A percentile compares a stretch with the other conserved stretches of the same genome.
Conservation (phyloP, 2,888 invertebrate genomes). For the Nomada lathburiana region DNA sequence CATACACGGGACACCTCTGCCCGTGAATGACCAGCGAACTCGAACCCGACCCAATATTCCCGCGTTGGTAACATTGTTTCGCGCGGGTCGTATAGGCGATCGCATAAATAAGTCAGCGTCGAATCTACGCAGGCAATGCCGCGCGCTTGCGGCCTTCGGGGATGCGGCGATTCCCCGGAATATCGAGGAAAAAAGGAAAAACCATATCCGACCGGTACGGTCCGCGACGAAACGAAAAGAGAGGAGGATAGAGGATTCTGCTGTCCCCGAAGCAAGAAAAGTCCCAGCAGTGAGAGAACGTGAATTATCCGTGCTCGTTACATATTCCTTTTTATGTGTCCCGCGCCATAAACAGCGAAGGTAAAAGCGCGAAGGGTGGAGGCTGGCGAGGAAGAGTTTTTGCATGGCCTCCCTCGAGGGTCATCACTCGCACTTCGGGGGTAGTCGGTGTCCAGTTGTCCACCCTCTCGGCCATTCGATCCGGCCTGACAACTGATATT, state of each 20-base stretch:
- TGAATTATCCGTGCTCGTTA: conserved; percentile 83
- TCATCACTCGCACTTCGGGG: conserved; percentile 84
- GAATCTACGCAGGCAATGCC: conserved; percentile 78
- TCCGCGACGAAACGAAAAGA: conserved; percentile 68
- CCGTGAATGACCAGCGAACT: conserved; percentile 14
- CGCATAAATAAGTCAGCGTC: conserved; percentile 81
- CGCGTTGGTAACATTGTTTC: conserved; percentile 76
- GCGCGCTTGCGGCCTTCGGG: conserved; percentile 81
- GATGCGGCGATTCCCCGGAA: conserved; percentile 71
- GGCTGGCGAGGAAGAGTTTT: conserved; percentile 71
- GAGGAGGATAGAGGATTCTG: neutral
- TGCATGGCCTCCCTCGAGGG: conserved; percentile 82
- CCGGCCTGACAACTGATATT: conserved; percentile 83
- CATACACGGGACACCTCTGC: conserved; percentile 11
- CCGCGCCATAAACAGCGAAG: conserved; percentile 79
- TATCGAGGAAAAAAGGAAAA: conserved; percentile 61
- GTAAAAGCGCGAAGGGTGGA: conserved; percentile 57
- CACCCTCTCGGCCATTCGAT: conserved; percentile 73
- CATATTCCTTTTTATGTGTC: conserved; percentile 84
- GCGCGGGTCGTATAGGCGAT: conserved; percentile 77
- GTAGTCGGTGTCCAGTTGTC: conserved; percentile 78
- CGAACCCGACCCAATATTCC: conserved; percentile 10
- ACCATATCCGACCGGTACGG: conserved; percentile 66
- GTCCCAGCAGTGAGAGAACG: conserved; percentile 67
- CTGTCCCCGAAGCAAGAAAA: neutral